These are phyloP conservation scores for Tyrophagus putrescentiae DNA, from an alignment of 1,140 invertebrate genomes.

Conservation along the genomic window DNA sequence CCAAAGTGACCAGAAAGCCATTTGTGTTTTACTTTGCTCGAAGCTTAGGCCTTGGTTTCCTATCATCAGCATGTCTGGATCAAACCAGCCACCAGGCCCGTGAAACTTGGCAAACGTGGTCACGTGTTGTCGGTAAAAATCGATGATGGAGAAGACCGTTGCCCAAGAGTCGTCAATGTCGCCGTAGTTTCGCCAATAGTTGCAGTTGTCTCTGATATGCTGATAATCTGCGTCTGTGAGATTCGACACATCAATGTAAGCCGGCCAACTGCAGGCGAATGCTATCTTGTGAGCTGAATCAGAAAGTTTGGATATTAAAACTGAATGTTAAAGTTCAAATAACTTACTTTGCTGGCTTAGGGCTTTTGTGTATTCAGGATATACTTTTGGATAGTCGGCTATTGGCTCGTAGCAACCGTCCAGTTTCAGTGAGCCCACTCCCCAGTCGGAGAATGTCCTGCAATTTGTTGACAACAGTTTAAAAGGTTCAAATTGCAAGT, in stretches of 20 bases:
- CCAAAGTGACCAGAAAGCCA: constrained; percentile 37
- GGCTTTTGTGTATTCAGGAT: not conserved
- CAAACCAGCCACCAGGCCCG: constrained; percentile 43
- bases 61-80: constrained; percentile 44
- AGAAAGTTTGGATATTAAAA: not conserved
- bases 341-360: not conserved
- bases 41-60: constrained; percentile 32
- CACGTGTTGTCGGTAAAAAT: constrained; percentile 34
- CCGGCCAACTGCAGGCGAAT: constrained; percentile 38
- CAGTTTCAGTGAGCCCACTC: not conserved
- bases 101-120: not conserved
- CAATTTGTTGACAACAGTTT: constrained; percentile 47
- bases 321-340: not conserved
- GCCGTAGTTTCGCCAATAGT: constrained; percentile 46
- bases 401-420: not conserved
- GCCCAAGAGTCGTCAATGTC: constrained; percentile 43
- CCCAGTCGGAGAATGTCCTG: not conserved
- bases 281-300: constrained; percentile 29
- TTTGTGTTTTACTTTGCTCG: constrained; percentile 34
- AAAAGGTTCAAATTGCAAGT: constrained; percentile 44
- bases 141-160: constrained; percentile 39
- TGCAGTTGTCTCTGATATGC: constrained; percentile 37
- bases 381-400: not conserved
- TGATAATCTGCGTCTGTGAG: constrained; percentile 21
- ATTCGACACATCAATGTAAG: constrained; percentile 29